A percentile compares a stretch with the other conserved stretches of the same genome.
Evolutionary conservation across 2,888 invertebrate genomes (phyloP).

Genomic region (Aphrophora alni): DNA sequence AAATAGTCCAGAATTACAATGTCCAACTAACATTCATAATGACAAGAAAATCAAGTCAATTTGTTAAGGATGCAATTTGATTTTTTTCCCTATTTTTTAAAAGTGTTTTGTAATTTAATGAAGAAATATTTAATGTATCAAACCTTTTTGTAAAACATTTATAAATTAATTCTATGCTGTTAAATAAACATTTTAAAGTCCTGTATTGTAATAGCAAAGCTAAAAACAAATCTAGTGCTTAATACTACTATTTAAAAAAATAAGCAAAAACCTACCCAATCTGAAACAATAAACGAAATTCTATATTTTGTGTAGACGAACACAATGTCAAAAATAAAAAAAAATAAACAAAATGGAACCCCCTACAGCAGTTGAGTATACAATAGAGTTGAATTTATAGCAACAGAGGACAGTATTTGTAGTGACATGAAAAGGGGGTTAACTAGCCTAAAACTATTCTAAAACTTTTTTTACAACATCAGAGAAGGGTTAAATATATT

Average conservation of each 20-base stretch:
- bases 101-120: too few relatives aligned
- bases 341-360: not conserved
- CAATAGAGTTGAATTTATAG: not conserved
- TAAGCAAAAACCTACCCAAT: not conserved
- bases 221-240: not conserved
- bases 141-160: not conserved
- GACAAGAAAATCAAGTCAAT: too few relatives aligned
- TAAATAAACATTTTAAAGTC: not conserved
- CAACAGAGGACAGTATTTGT: not conserved
- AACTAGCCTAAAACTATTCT: not conserved
- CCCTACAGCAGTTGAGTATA: not conserved
- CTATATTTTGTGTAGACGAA: too few relatives aligned
- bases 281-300: too few relatives aligned
- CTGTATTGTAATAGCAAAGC: not conserved
- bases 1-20: too few relatives aligned
- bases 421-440: not conserved
- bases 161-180: not conserved
- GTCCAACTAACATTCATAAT: too few relatives aligned
- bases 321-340: not conserved
- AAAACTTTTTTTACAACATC: not conserved
- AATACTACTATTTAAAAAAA: not conserved
- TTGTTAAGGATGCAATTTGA: too few relatives aligned
- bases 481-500: conserved; percentile 73
- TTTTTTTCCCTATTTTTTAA: too few relatives aligned
- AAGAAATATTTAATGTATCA: too few relatives aligned